These are phyloP conservation scores for Meandrina meandrites DNA, from an alignment of 92 coral and sea anemone species.

Conservation along the genomic window DNA sequence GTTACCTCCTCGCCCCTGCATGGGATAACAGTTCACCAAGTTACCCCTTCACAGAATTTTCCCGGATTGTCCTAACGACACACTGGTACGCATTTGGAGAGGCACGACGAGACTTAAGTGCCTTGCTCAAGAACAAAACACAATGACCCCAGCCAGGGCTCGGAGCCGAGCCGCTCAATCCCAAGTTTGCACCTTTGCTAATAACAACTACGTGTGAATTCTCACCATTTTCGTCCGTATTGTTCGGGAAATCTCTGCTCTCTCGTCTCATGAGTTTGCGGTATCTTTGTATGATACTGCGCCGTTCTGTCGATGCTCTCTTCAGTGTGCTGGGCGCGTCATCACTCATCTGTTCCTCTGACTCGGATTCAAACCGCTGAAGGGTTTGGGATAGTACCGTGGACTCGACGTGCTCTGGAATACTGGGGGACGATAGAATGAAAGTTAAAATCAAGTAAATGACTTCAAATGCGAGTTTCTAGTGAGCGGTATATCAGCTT, in stretches of 20 bases:
- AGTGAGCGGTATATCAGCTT: too few relatives aligned
- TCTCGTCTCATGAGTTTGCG: constrained; percentile 71
- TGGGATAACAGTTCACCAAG: too few relatives aligned
- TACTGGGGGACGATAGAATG: constrained; percentile 31
- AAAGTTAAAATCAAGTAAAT: not conserved
- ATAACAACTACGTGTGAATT: not conserved
- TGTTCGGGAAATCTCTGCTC: constrained; percentile 53
- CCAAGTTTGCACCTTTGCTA: too few relatives aligned
- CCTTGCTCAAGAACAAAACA: too few relatives aligned
- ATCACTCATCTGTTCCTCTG: constrained; percentile 75
- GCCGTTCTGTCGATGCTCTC: constrained; percentile 75
- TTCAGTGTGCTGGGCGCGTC: constrained; percentile 71
- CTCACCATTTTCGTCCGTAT: constrained; percentile 67
- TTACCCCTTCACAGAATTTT: too few relatives aligned
- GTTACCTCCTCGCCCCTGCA: too few relatives aligned
- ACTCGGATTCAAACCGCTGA: constrained; percentile 65
- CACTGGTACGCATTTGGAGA: too few relatives aligned
- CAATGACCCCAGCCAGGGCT: too few relatives aligned
- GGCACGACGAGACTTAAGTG: too few relatives aligned
- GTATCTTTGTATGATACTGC: constrained; percentile 79
- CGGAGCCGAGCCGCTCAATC: too few relatives aligned
- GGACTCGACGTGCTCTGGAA: constrained; percentile 78
- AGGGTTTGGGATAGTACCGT: constrained; percentile 52
- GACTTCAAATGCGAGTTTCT: too few relatives aligned
- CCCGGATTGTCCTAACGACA: too few relatives aligned